Evolutionary conservation across 2,888 invertebrate genomes (phyloP), one percentile per base, ranked within the genome.

Genomic region (Zygogramma bicolorata): DNA sequence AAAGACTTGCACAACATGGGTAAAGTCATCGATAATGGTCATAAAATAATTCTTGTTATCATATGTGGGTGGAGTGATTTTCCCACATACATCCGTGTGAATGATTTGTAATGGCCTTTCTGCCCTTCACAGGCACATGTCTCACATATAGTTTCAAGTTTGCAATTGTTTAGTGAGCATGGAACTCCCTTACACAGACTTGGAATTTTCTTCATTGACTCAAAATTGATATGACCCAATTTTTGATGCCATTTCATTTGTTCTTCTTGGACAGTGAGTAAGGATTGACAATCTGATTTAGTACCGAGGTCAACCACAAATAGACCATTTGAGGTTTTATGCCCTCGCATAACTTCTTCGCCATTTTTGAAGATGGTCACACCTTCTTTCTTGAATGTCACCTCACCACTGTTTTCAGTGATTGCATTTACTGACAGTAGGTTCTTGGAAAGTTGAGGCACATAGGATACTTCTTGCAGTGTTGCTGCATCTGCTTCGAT

Each of bases 31-130:
- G 7, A 18, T 29, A 18, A n/a, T 18, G 8, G 61, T 34, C 6
- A 34, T 7, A 34, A 61, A 10, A 40, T 61, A 61, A 20, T 1
- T 34, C 22, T 38, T 34, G 13, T 18, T 2, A 34, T 61, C 34
- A 1, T n/a, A 18, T 7, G 61, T 40, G 10, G 15, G 13, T n/a
- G 61, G 61, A 8, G 13, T 38, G 0, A 38, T 22, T 15, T 29
- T 29, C 18, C 61, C 61, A 61, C 61, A 61, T 18, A 61, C 7
- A 20, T 61, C 40, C 10, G 38, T 34, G 22, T 61, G 61, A 8
- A 61, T 61, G n/a, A 61, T 61, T 15, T 61, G 20, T 15, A 40
- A 34, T 6, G 61, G 61, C 38, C 40, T 61, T 53, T 53, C 20
- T 3, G 53, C 53, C 3, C 53, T n/a, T 3, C 22, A 8, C 7